Evolutionary conservation across 2,888 invertebrate species (phyloP).

Genomic region (Cataglyphis altisquamis): DNA sequence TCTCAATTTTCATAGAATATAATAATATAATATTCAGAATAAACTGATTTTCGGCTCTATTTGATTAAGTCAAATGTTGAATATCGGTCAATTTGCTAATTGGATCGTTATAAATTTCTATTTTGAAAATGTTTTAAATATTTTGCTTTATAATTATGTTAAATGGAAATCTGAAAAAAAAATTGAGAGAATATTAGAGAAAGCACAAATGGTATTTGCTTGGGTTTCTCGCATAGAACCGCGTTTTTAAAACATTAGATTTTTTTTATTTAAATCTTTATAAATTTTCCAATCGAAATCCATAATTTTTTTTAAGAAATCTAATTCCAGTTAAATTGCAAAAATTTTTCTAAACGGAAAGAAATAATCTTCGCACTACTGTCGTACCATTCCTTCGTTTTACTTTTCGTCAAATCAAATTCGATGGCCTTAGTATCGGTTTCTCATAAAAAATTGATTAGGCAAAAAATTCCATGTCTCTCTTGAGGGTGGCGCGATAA

Average conservation of each 20-base stretch:
- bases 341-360: not conserved
- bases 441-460: slow-evolving; percentile 68
- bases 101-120: not conserved
- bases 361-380: not conserved
- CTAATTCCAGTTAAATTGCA: not conserved
- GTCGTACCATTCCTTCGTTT: slow-evolving; percentile 1
- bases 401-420: not conserved
- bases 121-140: not conserved
- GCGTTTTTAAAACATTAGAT: no score
- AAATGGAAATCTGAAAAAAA: no score
- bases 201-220: no score
- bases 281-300: not conserved
- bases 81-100: not conserved
- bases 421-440: slow-evolving; percentile 43
- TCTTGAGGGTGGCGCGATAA: slow-evolving; percentile 27
- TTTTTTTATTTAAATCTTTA: not conserved
- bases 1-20: not conserved
- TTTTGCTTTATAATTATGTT: not conserved
- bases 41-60: not conserved
- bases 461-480: slow-evolving; percentile 42
- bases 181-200: no score
- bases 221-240: no score
- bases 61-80: not conserved
- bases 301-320: not conserved
- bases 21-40: no score